A percentile compares a stretch with the other conserved stretches of the same genome.
Conservation (phyloP, 2,888 invertebrate species). For the Cheilosia scutellata region DNA sequence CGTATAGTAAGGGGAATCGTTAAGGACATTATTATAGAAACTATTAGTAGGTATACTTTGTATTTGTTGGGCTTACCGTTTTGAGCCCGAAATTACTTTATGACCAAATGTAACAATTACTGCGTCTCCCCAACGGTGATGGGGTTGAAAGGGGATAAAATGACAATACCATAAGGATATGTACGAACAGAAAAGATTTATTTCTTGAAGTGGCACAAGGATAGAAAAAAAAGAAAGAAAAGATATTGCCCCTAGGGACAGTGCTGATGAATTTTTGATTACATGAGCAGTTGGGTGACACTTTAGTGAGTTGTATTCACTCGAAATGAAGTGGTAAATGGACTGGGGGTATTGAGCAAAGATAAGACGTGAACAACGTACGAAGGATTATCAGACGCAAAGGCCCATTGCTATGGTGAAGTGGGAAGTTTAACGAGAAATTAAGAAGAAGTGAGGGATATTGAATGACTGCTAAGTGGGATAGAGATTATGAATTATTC, state of each 20-base stretch:
- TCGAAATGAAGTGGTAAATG: slow-evolving; percentile 62
- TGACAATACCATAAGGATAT: slow-evolving; percentile 12
- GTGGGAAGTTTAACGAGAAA: slow-evolving; percentile 24
- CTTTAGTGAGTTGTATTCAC: slow-evolving; percentile 42
- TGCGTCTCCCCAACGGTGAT: slow-evolving; percentile 1
- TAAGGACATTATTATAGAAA: slow-evolving; percentile 67
- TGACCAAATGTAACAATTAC: slow-evolving; percentile 71
- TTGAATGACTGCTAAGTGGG: slow-evolving; percentile 40
- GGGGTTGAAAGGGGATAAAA: background rate
- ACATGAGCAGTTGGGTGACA: slow-evolving; percentile 62
- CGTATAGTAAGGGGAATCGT: slow-evolving; percentile 23
- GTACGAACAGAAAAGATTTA: slow-evolving; percentile 54
- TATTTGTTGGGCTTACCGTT: slow-evolving; percentile 61
- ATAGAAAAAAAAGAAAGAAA: background rate
- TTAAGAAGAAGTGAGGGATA: slow-evolving; percentile 8
- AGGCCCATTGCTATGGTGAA: background rate
- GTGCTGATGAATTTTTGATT: slow-evolving; percentile 71
- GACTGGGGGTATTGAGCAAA: background rate
- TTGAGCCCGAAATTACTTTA: slow-evolving; percentile 69
- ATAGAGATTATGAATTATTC: slow-evolving; percentile 25
- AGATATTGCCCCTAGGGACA: slow-evolving; percentile 37
- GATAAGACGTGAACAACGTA: slow-evolving; percentile 34
- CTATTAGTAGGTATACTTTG: slow-evolving; percentile 52
- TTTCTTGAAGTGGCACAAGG: slow-evolving; percentile 37
- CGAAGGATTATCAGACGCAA: slow-evolving; percentile 23